These are phyloP conservation scores for Eulacestoma nigropectus DNA, from an alignment of 2,113 vertebrate genomes.

Conservation along the genomic window DNA sequence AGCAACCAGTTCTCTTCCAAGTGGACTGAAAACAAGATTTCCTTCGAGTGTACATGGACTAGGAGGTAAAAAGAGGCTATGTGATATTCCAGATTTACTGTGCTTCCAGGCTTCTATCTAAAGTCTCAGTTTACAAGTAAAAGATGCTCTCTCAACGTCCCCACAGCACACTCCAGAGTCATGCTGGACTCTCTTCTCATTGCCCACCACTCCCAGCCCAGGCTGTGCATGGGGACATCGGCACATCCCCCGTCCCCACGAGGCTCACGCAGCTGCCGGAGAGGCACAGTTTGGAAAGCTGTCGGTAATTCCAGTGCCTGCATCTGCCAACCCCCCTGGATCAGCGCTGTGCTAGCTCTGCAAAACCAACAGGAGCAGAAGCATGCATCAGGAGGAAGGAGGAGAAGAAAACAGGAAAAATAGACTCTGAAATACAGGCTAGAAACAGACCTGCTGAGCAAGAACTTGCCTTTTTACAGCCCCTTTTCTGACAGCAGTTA, in stretches of 20 bases:
- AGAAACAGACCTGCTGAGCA: background rate
- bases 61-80: background rate
- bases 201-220: background rate
- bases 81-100: background rate
- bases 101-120: background rate
- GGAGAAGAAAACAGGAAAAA: background rate
- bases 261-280: background rate
- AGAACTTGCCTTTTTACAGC: background rate
- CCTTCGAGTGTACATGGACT: background rate
- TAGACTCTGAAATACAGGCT: background rate
- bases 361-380: background rate
- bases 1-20: background rate
- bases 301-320: background rate
- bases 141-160: background rate
- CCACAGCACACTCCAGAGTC: background rate
- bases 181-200: background rate
- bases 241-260: background rate
- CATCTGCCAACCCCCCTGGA: background rate
- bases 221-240: background rate
- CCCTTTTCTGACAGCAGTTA: background rate
- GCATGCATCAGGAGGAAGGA: background rate
- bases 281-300: background rate
- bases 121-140: background rate
- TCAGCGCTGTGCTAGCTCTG: background rate
- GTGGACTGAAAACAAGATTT: background rate